These are phyloP conservation scores for Oenanthe oenanthe DNA, from an alignment of 2,113 vertebrate species.

Conservation along the genomic window DNA sequence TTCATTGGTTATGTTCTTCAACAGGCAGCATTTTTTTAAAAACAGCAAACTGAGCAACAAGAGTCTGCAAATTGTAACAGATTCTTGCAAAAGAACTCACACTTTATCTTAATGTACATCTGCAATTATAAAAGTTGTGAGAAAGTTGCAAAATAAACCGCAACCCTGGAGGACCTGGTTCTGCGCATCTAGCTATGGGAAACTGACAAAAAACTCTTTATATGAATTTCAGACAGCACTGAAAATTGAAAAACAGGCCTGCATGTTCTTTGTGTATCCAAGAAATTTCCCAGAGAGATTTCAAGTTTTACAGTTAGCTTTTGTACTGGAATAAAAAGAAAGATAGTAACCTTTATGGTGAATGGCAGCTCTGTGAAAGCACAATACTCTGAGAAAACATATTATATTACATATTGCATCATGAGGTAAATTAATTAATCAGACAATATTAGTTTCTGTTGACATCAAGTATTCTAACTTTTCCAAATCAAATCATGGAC, in stretches of 20 bases:
- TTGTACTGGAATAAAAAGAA: conserved; percentile 67
- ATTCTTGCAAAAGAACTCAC: not conserved
- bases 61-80: not conserved
- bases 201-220: conserved; percentile 68
- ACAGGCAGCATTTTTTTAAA: not conserved
- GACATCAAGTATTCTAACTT: conserved; percentile 60
- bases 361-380: conserved; percentile 43
- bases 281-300: conserved; percentile 71
- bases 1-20: not conserved
- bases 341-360: conserved; percentile 64
- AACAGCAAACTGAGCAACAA: not conserved
- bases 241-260: conserved; percentile 38
- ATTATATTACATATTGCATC: conserved; percentile 60
- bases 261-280: conserved; percentile 46
- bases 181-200: not conserved
- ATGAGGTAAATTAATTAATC: conserved; percentile 41
- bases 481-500: conserved; percentile 7
- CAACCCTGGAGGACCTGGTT: conserved; percentile 38
- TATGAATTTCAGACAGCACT: conserved; percentile 29
- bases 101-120: not conserved
- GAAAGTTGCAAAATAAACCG: not conserved
- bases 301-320: conserved; percentile 70
- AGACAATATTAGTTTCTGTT: conserved; percentile 68
- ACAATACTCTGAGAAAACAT: conserved; percentile 47
- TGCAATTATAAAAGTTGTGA: conserved; percentile 27